Percentiles rank a stretch among this genome's conserved stretches.
Conservation (phyloP, 2,113 vertebrate species). For the Athene cunicularia region DNA sequence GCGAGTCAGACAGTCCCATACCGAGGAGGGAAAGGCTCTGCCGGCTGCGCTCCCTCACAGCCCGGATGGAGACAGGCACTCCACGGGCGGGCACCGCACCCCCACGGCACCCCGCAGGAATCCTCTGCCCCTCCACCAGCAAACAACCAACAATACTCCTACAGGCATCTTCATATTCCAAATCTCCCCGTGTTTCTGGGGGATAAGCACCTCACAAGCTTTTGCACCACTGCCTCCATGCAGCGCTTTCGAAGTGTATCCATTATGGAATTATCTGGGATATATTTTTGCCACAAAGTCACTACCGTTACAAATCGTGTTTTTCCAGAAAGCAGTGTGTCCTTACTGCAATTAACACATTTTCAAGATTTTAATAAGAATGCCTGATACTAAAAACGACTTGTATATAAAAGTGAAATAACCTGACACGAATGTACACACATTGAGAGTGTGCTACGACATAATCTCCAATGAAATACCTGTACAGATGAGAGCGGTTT, state of each 20-base stretch:
- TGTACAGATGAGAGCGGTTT: not conserved
- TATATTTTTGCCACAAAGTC: not conserved
- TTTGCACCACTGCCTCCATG: not conserved
- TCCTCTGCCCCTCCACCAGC: not conserved
- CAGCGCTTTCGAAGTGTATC: not conserved
- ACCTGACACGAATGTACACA: not conserved
- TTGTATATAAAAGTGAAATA: not conserved
- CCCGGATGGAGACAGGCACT: not conserved
- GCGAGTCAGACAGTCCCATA: no score
- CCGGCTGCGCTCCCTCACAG: rapidly evolving
- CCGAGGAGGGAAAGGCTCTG: not conserved
- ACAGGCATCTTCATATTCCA: rapidly evolving
- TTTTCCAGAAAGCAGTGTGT: not conserved
- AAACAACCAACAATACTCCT: no score
- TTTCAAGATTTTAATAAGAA: not conserved
- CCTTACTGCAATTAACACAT: not conserved
- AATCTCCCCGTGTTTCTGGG: not conserved
- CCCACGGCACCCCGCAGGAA: not conserved
- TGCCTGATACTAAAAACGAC: not conserved
- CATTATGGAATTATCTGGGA: not conserved
- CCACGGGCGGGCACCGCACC: not conserved
- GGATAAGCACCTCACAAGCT: not conserved
- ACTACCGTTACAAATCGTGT: not conserved
- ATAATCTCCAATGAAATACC: not conserved
- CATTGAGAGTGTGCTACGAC: not conserved